Percentiles rank a stretch among this genome's conserved stretches.
Evolutionary conservation across 2,113 vertebrate genomes (phyloP).

Genomic region (Theristicus caerulescens): DNA sequence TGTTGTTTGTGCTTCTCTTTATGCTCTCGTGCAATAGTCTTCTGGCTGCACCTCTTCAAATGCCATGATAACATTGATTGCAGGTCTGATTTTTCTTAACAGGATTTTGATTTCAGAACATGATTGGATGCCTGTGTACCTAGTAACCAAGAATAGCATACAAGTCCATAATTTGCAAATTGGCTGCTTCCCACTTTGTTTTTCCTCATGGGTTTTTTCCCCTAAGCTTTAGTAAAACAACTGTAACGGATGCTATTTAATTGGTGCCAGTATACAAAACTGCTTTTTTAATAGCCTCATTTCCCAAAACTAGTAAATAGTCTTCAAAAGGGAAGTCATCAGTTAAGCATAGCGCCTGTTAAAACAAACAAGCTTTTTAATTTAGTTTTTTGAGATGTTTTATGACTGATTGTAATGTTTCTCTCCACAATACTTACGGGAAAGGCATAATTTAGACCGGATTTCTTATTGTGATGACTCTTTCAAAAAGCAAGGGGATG

Average conservation of each 20-base stretch:
- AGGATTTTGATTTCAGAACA: neutral
- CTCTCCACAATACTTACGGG: conserved; percentile 5
- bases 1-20: neutral
- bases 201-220: neutral
- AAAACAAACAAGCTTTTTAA: conserved; percentile 10
- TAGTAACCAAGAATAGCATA: neutral
- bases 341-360: neutral
- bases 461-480: neutral
- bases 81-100: neutral
- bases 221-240: neutral
- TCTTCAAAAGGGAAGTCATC: conserved; percentile 20
- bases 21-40: neutral
- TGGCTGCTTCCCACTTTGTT: neutral
- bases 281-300: conserved; percentile 3
- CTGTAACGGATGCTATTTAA: neutral
- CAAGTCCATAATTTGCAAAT: neutral
- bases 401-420: conserved; percentile 10
- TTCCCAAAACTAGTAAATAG: conserved; percentile 42
- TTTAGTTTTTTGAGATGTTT: conserved; percentile 19
- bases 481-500: neutral
- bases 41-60: neutral
- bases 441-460: conserved; percentile 2
- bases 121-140: neutral
- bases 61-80: neutral
- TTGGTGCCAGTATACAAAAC: neutral